phyloP scores from a whole-genome alignment of 2,797 vertebrate genomes.

The Phataginus tricuspis region DNA sequence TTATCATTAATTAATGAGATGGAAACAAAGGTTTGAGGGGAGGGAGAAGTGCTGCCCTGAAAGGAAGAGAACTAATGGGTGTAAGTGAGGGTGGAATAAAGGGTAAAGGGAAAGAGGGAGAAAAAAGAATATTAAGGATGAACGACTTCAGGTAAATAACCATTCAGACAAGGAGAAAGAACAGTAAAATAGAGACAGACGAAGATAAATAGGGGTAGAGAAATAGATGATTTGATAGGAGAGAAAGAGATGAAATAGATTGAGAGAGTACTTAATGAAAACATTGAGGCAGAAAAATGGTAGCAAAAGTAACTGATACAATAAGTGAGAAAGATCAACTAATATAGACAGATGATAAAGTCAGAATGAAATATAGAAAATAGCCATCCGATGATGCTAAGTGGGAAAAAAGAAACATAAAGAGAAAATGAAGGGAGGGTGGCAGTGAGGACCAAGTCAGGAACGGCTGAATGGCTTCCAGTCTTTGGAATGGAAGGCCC shows the following conservation, averaged over 20 bases:
- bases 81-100: not conserved
- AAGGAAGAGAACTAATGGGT: not conserved
- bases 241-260: not conserved
- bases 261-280: conserved; percentile 22
- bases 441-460: not conserved
- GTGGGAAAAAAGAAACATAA: not conserved
- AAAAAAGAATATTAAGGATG: not conserved
- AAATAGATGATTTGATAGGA: not conserved
- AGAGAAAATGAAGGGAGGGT: not conserved
- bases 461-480: not conserved
- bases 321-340: not conserved
- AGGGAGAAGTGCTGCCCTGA: not conserved
- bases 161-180: not conserved
- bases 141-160: not conserved
- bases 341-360: not conserved
- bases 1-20: not conserved
- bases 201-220: not conserved
- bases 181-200: not conserved
- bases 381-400: not conserved
- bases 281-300: not conserved
- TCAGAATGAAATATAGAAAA: conserved; percentile 10
- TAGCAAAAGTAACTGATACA: not conserved
- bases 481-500: not conserved
- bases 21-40: not conserved
- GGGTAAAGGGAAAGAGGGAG: not conserved